Base-by-base conservation (phyloP, 2,797 vertebrate species). In the Pantherophis alleghaniensis region DNA sequence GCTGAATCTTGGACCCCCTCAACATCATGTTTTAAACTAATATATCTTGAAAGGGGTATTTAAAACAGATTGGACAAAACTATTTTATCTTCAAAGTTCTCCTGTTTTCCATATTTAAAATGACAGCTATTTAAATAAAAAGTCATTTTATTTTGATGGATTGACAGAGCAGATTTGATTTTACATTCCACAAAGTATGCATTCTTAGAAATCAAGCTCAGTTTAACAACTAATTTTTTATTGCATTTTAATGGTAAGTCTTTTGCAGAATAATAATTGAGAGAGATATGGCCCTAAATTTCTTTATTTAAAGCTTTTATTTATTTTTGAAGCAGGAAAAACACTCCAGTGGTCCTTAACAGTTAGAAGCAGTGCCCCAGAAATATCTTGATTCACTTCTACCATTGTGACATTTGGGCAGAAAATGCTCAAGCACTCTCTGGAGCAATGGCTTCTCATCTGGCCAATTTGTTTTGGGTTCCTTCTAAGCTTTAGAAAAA, bases 241-340 rank as follows among this genome's bases (percentile, higher is more conserved):
- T 69, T 51, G 63, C 5, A 42, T 66, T 90, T 66, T 90, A 91
- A 32, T 18, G 28, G 18, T 42, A 42, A 79, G 9, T 11, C n/a
- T 22, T 10, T 26, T 92, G 51, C 5, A 51, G 4, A 24, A 53
- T 42, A 57, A 61, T 55, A 28, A 0, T 63, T 42, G 13, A 51
- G 20, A 91, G 42, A 26, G 32, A 93, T 56, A 9, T 26, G 59
- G 20, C 4, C 11, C 3, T 53, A 24, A 92, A 14, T 16, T 61
- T 79, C 28, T 93, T 88, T 93, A 93, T 83, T 93, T n/a, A 93
- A 87, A 3, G n/a, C 55, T 13, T 42, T 63, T 28, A 1, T 32
- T 92, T 90, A 53, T 32, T 32, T 69, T 69, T 69, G 66, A 93
- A 42, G 22, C 3, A 20, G 12, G 26, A 74, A 37, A 20, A 90